These are phyloP conservation scores for Orthosia cruda DNA, from an alignment of 2,888 invertebrate species.

Conservation along the genomic window DNA sequence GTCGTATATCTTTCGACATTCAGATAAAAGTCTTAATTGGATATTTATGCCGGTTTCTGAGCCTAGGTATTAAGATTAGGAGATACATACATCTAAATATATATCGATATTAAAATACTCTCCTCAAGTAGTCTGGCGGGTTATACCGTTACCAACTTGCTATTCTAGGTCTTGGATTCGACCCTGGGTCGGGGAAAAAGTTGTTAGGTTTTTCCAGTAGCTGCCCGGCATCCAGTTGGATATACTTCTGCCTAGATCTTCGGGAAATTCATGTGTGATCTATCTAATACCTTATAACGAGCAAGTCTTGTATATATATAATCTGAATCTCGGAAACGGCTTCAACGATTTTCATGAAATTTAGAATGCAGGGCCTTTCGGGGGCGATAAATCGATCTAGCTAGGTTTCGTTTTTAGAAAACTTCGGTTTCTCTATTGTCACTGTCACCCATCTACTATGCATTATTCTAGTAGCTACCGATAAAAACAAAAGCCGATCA, in stretches of 20 bases:
- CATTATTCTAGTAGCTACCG: not conserved
- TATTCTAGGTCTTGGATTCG: not conserved
- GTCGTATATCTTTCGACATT: slow-evolving; percentile 56
- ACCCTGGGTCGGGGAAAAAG: not conserved
- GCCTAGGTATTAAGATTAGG: slow-evolving; percentile 20
- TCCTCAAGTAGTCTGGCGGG: not conserved
- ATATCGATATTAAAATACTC: slow-evolving; percentile 10
- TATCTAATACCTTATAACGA: no score
- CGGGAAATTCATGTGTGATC: no score
- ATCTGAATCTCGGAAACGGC: no score
- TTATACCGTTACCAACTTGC: not conserved
- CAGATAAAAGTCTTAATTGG: slow-evolving; percentile 64
- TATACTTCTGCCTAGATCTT: not conserved
- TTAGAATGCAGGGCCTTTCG: no score
- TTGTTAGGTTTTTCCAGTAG: not conserved
- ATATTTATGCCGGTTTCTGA: slow-evolving; percentile 50
- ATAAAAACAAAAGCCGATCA: slow-evolving; percentile 25
- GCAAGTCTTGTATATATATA: no score
- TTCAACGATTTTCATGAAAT: no score
- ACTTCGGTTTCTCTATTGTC: no score
- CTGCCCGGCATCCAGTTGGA: not conserved
- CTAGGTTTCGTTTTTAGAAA: no score
- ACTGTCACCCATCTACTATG: no score
- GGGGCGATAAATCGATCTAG: no score
- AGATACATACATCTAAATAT: slow-evolving; percentile 4